Conservation (phyloP, 2,797 vertebrate genomes). For the Fistularia commersonii region DNA sequence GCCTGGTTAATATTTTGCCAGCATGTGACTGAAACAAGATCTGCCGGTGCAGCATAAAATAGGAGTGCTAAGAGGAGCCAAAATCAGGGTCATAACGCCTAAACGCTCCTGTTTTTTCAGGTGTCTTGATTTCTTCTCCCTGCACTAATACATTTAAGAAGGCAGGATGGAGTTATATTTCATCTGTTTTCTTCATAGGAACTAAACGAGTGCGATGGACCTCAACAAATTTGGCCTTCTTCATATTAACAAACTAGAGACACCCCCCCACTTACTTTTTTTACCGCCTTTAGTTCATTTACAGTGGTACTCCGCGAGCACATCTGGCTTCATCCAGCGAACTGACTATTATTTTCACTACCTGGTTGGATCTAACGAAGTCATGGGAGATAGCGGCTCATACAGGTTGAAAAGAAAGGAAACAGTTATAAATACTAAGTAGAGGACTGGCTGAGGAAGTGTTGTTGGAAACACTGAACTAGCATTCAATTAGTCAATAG, state of each 20-base stretch:
- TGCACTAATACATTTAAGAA: conserved; percentile 32
- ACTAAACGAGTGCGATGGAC: conserved; percentile 61
- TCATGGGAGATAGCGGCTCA: neutral
- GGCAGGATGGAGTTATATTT: conserved; percentile 19
- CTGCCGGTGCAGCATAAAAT: conserved; percentile 12
- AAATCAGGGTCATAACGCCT: conserved; percentile 30
- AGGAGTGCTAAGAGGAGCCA: conserved; percentile 25
- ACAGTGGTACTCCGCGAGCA: conserved; percentile 8
- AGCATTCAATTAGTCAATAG: conserved; percentile 34
- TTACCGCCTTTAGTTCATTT: conserved; percentile 24
- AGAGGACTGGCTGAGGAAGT: conserved; percentile 14
- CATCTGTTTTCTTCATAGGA: conserved; percentile 42
- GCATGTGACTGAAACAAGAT: conserved; percentile 27
- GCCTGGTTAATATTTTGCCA: conserved; percentile 31
- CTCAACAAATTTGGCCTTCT: conserved; percentile 77
- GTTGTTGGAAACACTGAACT: conserved; percentile 24
- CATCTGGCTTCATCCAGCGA: conserved; percentile 67
- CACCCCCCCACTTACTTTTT: conserved; percentile 11
- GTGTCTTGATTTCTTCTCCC: conserved; percentile 29
- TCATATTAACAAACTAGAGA: conserved; percentile 53
- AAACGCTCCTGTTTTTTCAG: conserved; percentile 22
- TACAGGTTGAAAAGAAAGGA: conserved; percentile 2
- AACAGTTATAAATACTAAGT: conserved; percentile 3
- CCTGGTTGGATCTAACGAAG: conserved; percentile 41
- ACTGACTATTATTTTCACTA: conserved; percentile 68